These are phyloP conservation scores for Rutilus rutilus DNA, from an alignment of 2,113 vertebrate genomes.

Conservation along the genomic window DNA sequence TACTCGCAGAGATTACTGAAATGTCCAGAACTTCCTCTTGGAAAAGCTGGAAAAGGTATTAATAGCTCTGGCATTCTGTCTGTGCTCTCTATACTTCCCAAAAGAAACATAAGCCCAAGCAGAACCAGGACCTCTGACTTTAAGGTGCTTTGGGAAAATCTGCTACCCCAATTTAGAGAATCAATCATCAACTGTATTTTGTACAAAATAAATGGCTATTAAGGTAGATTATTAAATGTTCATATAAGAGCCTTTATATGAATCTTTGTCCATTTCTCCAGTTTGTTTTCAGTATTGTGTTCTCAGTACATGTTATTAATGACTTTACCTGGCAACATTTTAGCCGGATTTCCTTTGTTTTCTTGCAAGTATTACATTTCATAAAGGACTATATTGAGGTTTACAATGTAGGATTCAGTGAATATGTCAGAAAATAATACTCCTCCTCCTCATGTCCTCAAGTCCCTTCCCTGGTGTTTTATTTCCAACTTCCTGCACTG, in stretches of 20 bases:
- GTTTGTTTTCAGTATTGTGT: not conserved
- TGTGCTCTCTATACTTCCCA: conserved; percentile 34
- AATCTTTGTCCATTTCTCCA: conserved; percentile 3
- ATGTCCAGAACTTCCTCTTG: conserved; percentile 53
- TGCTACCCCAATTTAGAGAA: conserved; percentile 53
- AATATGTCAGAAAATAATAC: conserved; percentile 31
- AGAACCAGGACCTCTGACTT: conserved; percentile 48
- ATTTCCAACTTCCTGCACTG: conserved; percentile 56
- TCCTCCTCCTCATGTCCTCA: conserved; percentile 15
- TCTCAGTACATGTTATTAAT: not conserved
- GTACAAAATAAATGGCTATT: conserved; percentile 1
- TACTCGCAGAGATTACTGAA: conserved; percentile 44
- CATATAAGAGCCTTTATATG: not conserved
- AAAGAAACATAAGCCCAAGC: conserved; percentile 49
- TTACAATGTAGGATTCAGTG: not conserved
- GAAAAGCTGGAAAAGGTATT: conserved; percentile 62
- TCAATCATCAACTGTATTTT: conserved; percentile 20
- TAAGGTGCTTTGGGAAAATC: conserved; percentile 46
- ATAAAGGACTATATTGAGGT: not conserved
- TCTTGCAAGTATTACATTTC: not conserved
- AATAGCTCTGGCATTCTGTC: conserved; percentile 51
- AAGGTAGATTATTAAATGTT: not conserved
- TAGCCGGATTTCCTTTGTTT: not conserved
- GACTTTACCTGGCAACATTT: not conserved
- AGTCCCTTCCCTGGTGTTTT: conserved; percentile 55